A percentile compares a stretch with the other conserved stretches of the same genome.
Conservation (phyloP, 2,888 invertebrate species). For the Abscondita cerata region DNA sequence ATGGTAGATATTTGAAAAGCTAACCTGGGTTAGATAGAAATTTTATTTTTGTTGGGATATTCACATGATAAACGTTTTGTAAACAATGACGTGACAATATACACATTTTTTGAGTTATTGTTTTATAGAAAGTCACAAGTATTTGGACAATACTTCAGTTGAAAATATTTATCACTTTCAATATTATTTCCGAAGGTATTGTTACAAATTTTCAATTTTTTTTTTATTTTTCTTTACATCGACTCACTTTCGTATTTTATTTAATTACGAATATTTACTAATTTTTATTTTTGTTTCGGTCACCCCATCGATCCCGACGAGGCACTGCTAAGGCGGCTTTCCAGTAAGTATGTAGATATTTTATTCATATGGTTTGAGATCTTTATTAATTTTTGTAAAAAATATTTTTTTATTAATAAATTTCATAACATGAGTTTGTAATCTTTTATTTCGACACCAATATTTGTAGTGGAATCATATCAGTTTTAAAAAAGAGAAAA, state of each 20-base stretch:
- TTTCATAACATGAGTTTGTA: too few relatives aligned
- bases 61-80: background rate
- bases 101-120: too few relatives aligned
- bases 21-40: slow-evolving; percentile 54
- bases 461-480: too few relatives aligned
- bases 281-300: slow-evolving; percentile 38
- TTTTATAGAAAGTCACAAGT: background rate
- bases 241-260: background rate
- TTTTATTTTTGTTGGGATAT: slow-evolving; percentile 17
- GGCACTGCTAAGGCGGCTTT: background rate
- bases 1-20: slow-evolving; percentile 33
- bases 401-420: background rate
- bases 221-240: background rate
- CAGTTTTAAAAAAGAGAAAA: too few relatives aligned
- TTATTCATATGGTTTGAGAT: too few relatives aligned
- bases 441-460: too few relatives aligned
- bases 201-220: background rate
- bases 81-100: too few relatives aligned
- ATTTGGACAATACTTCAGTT: background rate
- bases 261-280: slow-evolving; percentile 18
- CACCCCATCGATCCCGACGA: slow-evolving; percentile 30
- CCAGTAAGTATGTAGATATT: background rate
- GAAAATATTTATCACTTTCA: background rate
- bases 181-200: background rate
- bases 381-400: too few relatives aligned